Percentiles rank a stretch among this genome's conserved stretches.
Conservation (phyloP, 2,888 invertebrate species). For the Mythimna vitellina region DNA sequence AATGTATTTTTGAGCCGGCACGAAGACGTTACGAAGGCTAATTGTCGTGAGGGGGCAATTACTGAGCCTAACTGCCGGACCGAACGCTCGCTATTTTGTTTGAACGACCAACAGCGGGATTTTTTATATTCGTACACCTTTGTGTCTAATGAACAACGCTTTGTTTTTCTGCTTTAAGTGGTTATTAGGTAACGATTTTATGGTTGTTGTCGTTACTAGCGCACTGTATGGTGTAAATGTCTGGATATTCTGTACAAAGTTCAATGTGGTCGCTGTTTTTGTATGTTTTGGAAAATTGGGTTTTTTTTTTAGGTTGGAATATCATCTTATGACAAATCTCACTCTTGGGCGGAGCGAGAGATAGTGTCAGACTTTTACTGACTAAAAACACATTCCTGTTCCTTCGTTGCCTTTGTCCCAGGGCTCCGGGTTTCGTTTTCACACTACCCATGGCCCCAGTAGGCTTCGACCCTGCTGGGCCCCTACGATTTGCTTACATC, state of each 20-base stretch:
- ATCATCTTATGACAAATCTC: too few species aligned
- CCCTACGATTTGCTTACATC: too few species aligned
- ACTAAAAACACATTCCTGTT: too few species aligned
- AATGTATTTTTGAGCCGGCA: slow-evolving; percentile 75
- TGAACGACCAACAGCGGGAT: slow-evolving; percentile 54
- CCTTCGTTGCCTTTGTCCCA: too few species aligned
- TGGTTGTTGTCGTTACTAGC: slow-evolving; percentile 17
- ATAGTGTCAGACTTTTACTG: too few species aligned
- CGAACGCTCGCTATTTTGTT: slow-evolving; percentile 60
- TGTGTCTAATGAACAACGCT: slow-evolving; percentile 60
- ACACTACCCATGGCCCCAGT: too few species aligned
- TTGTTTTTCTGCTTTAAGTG: slow-evolving; percentile 49
- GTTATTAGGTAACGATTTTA: slow-evolving; percentile 52
- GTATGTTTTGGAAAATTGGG: slow-evolving; percentile 12
- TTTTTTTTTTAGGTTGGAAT: neutral
- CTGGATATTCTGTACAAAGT: neutral
- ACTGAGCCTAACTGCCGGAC: slow-evolving; percentile 72
- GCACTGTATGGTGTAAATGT: slow-evolving; percentile 27
- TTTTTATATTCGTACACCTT: slow-evolving; percentile 63
- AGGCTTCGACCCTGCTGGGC: too few species aligned
- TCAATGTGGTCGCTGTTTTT: slow-evolving; percentile 6
- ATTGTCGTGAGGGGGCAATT: slow-evolving; percentile 80
- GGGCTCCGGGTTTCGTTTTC: too few species aligned
- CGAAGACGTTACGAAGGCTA: slow-evolving; percentile 77
- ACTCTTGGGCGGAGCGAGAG: too few species aligned